phyloP scores from a whole-genome alignment of 2,888 invertebrate genomes.

The Scaptomyza flava region DNA sequence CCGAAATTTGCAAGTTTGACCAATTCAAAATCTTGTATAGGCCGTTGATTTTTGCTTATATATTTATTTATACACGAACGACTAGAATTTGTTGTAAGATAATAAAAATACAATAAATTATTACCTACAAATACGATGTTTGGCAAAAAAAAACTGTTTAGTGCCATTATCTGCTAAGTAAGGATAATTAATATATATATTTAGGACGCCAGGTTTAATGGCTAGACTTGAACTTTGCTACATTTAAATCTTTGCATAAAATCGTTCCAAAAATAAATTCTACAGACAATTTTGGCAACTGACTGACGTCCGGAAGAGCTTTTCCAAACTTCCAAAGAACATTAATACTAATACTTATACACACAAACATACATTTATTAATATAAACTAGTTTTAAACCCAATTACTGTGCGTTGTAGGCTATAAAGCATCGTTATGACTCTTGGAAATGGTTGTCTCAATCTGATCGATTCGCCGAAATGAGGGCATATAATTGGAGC shows the following conservation, averaged over 20 bases:
- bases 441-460: slow-evolving; percentile 81
- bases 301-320: slow-evolving; percentile 4
- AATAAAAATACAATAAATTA: slow-evolving; percentile 27
- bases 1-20: neutral
- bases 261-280: slow-evolving; percentile 70
- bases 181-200: slow-evolving; percentile 7
- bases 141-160: slow-evolving; percentile 8
- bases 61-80: slow-evolving; percentile 25
- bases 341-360: slow-evolving; percentile 6
- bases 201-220: slow-evolving; percentile 8
- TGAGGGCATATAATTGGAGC: slow-evolving; percentile 82
- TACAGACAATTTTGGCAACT: slow-evolving; percentile 28
- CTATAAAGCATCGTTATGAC: slow-evolving; percentile 82
- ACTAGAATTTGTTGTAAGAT: slow-evolving; percentile 71
- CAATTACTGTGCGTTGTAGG: slow-evolving; percentile 71
- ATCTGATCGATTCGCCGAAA: slow-evolving; percentile 83
- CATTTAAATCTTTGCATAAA: slow-evolving; percentile 37
- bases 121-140: slow-evolving; percentile 2
- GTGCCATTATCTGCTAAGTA: slow-evolving; percentile 14
- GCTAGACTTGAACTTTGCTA: neutral
- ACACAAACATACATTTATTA: neutral
- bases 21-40: neutral
- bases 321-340: neutral
- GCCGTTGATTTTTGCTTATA: slow-evolving; percentile 32
- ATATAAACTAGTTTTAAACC: slow-evolving; percentile 61